phyloP scores from a whole-genome alignment of 2,888 invertebrate genomes.

The Orchestes rusci region DNA sequence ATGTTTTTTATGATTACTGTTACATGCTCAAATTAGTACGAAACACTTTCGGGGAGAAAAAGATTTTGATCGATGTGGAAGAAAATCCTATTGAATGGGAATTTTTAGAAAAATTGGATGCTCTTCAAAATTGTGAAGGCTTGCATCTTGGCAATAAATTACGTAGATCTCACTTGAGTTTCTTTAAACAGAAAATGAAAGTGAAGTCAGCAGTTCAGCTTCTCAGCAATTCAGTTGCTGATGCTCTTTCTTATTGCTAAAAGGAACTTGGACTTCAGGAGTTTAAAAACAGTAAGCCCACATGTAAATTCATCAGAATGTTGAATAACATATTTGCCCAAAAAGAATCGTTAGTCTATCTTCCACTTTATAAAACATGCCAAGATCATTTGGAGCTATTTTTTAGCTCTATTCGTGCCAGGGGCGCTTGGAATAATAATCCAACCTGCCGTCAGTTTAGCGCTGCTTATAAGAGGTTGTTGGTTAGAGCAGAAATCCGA shows the following conservation, averaged over 20 bases:
- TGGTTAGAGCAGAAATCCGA: slow-evolving; percentile 17
- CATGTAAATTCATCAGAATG: slow-evolving; percentile 16
- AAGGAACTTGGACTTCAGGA: slow-evolving; percentile 13
- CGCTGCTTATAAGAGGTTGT: slow-evolving; percentile 22
- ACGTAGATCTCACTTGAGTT: slow-evolving; percentile 11
- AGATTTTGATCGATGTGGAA: slow-evolving; percentile 8
- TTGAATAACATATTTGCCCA: background rate
- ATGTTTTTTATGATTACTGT: slow-evolving; percentile 7
- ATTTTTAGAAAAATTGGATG: slow-evolving; percentile 10
- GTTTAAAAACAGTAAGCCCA: slow-evolving; percentile 18
- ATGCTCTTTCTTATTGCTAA: slow-evolving; percentile 17
- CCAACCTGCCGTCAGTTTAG: slow-evolving; percentile 23
- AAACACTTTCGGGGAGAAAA: slow-evolving; percentile 8
- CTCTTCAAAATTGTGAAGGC: slow-evolving; percentile 5
- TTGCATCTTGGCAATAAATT: slow-evolving; percentile 12
- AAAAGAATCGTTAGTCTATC: too few relatives aligned
- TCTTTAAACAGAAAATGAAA: slow-evolving; percentile 19
- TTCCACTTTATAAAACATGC: slow-evolving; percentile 22
- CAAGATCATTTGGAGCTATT: slow-evolving; percentile 20
- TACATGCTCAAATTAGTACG: slow-evolving; percentile 9
- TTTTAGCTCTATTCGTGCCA: slow-evolving; percentile 15
- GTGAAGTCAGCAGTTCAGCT: slow-evolving; percentile 13
- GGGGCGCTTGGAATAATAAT: slow-evolving; percentile 27
- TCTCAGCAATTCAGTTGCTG: slow-evolving; percentile 13
- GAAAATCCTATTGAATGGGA: slow-evolving; percentile 8